Percentiles rank a stretch among this genome's conserved stretches.
These are phyloP conservation scores for Procambarus clarkii DNA, from an alignment of 1,140 invertebrate species.

Conservation along the genomic window DNA sequence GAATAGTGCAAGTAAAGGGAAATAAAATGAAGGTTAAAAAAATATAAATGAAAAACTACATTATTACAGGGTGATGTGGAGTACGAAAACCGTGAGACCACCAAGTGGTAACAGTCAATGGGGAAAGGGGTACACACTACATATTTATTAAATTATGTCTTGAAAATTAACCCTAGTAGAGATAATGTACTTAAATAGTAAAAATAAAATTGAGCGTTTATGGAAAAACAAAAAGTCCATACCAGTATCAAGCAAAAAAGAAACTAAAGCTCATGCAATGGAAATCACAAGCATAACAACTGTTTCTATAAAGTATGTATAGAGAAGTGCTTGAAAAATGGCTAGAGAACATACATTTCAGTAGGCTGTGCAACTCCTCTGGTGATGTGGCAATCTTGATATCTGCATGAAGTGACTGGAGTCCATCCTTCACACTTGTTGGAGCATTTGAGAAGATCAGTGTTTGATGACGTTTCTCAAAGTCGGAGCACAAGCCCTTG, in stretches of 20 bases:
- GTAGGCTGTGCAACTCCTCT: not conserved
- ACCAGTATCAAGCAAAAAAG: not conserved
- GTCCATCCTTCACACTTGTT: slow-evolving; percentile 36
- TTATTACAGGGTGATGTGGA: no score
- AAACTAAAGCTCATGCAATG: not conserved
- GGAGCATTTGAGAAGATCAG: slow-evolving; percentile 76
- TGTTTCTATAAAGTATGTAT: no score
- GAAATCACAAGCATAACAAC: not conserved
- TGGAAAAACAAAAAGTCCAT: not conserved
- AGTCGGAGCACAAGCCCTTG: slow-evolving; percentile 74
- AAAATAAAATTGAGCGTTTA: no score
- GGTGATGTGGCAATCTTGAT: slow-evolving; percentile 17
- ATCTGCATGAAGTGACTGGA: slow-evolving; percentile 15
- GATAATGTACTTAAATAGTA: no score
- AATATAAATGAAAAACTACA: no score
- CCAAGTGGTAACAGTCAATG: no score
- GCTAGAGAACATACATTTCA: not conserved
- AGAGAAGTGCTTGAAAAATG: not conserved
- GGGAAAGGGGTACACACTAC: no score
- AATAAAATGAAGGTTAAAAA: no score
- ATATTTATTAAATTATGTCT: no score
- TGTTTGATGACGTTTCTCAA: slow-evolving; percentile 74
- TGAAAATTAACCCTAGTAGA: no score
- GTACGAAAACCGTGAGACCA: no score
- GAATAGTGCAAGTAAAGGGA: no score